phyloP scores from a whole-genome alignment of 2,888 invertebrate genomes.

The Thymelicus sylvestris region DNA sequence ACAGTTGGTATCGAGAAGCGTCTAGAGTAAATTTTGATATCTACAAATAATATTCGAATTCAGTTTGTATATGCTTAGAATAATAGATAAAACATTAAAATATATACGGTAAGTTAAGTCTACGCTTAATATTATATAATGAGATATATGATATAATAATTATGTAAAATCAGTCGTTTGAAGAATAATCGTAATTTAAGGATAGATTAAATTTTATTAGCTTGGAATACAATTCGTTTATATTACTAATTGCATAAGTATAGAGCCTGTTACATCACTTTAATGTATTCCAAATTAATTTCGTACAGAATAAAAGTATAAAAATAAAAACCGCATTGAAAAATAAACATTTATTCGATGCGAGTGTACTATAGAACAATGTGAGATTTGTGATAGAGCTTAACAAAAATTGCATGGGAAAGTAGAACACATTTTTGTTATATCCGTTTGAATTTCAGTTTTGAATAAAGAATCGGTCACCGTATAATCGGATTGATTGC shows the following conservation, averaged over 20 bases:
- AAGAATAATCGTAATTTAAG: constrained; percentile 63
- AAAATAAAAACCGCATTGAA: not conserved
- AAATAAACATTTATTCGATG: not conserved
- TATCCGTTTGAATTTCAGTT: constrained; percentile 20
- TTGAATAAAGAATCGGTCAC: constrained; percentile 24
- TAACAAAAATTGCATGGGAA: constrained; percentile 21
- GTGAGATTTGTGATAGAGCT: constrained; percentile 7
- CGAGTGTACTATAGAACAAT: not conserved
- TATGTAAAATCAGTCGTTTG: constrained; percentile 48
- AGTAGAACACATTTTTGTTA: constrained; percentile 17
- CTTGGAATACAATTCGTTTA: constrained; percentile 32
- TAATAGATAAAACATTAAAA: constrained; percentile 36
- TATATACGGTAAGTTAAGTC: constrained; percentile 33
- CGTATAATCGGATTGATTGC: constrained; percentile 25
- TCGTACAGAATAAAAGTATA: constrained; percentile 1
- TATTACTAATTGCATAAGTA: not conserved
- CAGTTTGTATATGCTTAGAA: constrained; percentile 20
- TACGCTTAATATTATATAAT: constrained; percentile 36
- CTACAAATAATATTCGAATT: constrained; percentile 24
- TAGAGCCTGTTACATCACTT: not conserved
- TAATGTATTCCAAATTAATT: constrained; percentile 15
- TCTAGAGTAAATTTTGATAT: constrained; percentile 22
- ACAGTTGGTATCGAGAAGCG: not conserved
- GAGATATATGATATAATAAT: constrained; percentile 32
- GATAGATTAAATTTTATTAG: constrained; percentile 43